Base-by-base conservation (phyloP, 2,888 invertebrate species). In the Sericinus montela region DNA sequence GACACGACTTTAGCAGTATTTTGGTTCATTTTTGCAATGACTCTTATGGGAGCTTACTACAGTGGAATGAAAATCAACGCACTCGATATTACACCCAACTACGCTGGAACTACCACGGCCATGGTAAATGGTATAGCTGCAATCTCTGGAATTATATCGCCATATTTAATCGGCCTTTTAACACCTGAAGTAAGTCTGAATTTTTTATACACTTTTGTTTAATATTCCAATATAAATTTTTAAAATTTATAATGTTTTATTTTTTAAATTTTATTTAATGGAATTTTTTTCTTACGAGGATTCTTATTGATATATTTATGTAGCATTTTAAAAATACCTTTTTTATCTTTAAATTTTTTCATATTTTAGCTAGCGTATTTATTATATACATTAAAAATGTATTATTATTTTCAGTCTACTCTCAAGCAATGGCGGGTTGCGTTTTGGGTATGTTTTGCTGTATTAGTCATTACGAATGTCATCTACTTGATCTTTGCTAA, bases 371-470 rank as follows among this genome's bases (percentile, higher is more conserved):
- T n/a, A n/a, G n/a, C n/a, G 19, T 19, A 19, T 19, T 19, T 19
- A 19, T 19, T 3, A 19, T 19, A 19, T 19, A 3, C 2, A 19
- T 19, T 19, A 19, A 19, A 2, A 19, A 19, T 19, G 5, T 19
- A 19, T 19, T 19, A 25, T 25, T 64, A 50, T 65, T 72, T 64
- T 39, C 73, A 92, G 92, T 90, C 92, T 39, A 89, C 91, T 0
- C 63, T 93, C 6, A 72, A 75, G 14, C 91, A 95, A 81, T 96
- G 96, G 96, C 89, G 93, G 15, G 64, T 90, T 0, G 95, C 96
- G 0, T 96, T 96, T 72, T 95, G 95, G 94, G 92, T 96, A 29
- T 92, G 95, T 35, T 89, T 94, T 6, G 92, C 68, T 0, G 91
- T 95, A 2, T 90, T 95, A 52, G 74, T 91, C 0, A 52, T 91